A percentile compares a stretch with the other conserved stretches of the same genome.
phyloP scores from a whole-genome alignment of 2,113 vertebrate species.

The Calonectris borealis region DNA sequence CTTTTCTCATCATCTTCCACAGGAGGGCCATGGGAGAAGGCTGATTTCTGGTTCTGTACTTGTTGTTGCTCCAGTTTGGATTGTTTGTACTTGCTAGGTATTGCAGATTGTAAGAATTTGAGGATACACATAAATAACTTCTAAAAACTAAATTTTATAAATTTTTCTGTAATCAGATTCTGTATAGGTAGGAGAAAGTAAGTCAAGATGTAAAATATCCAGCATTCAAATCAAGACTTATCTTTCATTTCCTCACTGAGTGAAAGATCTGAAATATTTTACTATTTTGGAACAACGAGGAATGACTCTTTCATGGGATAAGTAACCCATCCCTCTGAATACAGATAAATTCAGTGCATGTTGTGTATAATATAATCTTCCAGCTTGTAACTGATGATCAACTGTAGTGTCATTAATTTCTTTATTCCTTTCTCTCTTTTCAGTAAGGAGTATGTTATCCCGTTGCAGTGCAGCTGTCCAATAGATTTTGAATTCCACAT shows the following conservation, averaged over 20 bases:
- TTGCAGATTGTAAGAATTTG: background rate
- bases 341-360: background rate
- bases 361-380: background rate
- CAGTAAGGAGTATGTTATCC: conserved; percentile 81
- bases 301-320: background rate
- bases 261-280: background rate
- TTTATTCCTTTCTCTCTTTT: conserved; percentile 18
- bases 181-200: background rate
- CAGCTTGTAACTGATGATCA: background rate
- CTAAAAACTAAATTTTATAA: background rate
- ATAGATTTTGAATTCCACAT: conserved; percentile 91
- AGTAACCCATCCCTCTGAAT: background rate
- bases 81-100: background rate
- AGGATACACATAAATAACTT: background rate
- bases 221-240: background rate
- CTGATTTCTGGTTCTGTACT: background rate
- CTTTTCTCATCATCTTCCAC: background rate
- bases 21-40: background rate
- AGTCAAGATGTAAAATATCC: background rate
- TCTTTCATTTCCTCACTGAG: background rate
- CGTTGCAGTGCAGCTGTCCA: conserved; percentile 90
- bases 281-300: background rate
- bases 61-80: background rate
- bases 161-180: background rate
- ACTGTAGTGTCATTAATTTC: background rate